Base-by-base conservation (phyloP, 2,888 invertebrate genomes). In the Dermolepida albohirtum region DNA sequence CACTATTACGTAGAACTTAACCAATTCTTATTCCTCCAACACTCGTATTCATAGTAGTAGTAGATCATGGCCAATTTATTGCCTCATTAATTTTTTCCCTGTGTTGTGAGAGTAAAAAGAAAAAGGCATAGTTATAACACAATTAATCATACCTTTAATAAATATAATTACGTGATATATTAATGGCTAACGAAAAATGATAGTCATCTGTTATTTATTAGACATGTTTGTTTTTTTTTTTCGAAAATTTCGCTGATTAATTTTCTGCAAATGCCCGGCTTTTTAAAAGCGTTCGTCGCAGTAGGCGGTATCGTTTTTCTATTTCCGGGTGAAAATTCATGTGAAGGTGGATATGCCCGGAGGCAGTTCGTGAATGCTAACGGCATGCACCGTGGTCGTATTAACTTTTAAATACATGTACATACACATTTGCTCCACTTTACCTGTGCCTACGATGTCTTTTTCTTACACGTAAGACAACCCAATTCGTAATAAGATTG, bases 301-400 rank as follows among this genome's bases (percentile, higher is more conserved):
- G 59, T 62, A 47, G 47, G 59, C 59, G 59, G 47, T 47, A 34
- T 14, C 44, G 41, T 50, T 70, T 71, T 70, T 70, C 41, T 62
- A 66, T 74, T 73, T 74, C 74, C 74, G 72, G 74, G 71, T 73
- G 72, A 74, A 74, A 72, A 71, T 72, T 66, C 55, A 51, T 54
- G 29, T 44, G 54, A 55, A 54, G 62, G 59, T 52, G 43, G 52
- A 59, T 54, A 40, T 34, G 6, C 43, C 52, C 27, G 14, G 14
- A 22, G 57, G 57, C 49, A 29, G 66, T 49, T 71, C 72, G 72
- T 72, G 72, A 71, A 47, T 64, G 70, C 72, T 67, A 7, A 7
- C 10, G 34, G 64, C 64, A 29, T 29, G 47, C 27, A 44, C 27
- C 29, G 44, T 27, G 29, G 12, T 40, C 29, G 59, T 44, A 59